Evolutionary conservation across 2,888 invertebrate genomes (phyloP).

Genomic region (Thereva nobilitata): DNA sequence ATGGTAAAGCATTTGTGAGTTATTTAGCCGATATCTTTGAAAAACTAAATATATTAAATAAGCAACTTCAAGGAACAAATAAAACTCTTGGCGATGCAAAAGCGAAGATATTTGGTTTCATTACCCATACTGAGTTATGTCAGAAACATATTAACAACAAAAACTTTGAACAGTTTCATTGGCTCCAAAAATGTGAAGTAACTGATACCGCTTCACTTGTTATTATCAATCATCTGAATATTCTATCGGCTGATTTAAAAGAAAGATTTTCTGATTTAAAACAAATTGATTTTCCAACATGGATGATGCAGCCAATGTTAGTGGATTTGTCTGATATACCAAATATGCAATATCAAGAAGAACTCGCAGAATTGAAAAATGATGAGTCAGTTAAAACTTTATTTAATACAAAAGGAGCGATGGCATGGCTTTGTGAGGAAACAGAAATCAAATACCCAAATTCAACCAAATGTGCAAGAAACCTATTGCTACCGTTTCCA

Average conservation of each 20-base stretch:
- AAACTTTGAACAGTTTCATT: too few relatives aligned
- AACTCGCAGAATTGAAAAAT: conserved; percentile 42
- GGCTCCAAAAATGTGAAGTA: too few relatives aligned
- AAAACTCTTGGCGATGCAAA: too few relatives aligned
- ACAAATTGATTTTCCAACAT: conserved; percentile 39
- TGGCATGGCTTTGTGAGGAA: conserved; percentile 42
- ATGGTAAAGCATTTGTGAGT: conserved; percentile 26
- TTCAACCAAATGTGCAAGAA: conserved; percentile 14
- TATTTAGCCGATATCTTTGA: conserved; percentile 23
- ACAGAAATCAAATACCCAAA: conserved; percentile 41
- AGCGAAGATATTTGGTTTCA: too few relatives aligned
- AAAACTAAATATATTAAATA: conserved; percentile 29
- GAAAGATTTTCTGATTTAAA: conserved; percentile 23
- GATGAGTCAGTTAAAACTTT: conserved; percentile 40
- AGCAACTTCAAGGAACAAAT: conserved; percentile 19
- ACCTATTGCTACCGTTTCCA: conserved; percentile 38
- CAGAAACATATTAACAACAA: too few relatives aligned
- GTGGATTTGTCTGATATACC: conserved; percentile 40
- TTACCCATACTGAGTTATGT: too few relatives aligned
- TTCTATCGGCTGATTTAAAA: conserved; percentile 16
- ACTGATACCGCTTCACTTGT: conserved; percentile 19
- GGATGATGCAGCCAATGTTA: too few relatives aligned
- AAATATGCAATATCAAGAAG: conserved; percentile 42
- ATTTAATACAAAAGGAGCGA: conserved; percentile 34
- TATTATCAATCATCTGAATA: conserved; percentile 17